A percentile compares a stretch with the other conserved stretches of the same genome.
Evolutionary conservation across 2,113 vertebrate species (phyloP).

Genomic region (Gobio gobio): DNA sequence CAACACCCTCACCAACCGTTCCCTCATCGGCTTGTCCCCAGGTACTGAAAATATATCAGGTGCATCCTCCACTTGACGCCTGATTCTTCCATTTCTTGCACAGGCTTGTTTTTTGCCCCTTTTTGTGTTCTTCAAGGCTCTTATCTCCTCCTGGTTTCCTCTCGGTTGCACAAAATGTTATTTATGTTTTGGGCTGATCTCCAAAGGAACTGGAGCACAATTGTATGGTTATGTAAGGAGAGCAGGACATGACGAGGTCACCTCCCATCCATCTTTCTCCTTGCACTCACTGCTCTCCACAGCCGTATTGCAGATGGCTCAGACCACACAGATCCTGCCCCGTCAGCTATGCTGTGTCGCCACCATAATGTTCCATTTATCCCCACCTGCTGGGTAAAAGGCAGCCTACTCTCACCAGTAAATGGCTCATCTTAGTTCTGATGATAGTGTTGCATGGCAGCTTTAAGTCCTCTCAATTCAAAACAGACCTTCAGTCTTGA

Average conservation of each 20-base stretch:
- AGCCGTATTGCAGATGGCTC: not conserved
- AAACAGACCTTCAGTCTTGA: not conserved
- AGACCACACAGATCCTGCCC: conserved; percentile 45
- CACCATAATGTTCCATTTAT: conserved; percentile 38
- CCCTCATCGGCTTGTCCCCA: conserved; percentile 89
- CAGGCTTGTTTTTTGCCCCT: conserved; percentile 47
- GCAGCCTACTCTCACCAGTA: conserved; percentile 17
- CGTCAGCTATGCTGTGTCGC: conserved; percentile 32
- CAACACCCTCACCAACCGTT: conserved; percentile 85
- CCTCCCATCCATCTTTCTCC: conserved; percentile 61
- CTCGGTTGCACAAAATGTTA: conserved; percentile 39
- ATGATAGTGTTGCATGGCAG: not conserved
- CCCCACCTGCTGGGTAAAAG: conserved; percentile 50
- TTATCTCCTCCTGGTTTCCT: conserved; percentile 59
- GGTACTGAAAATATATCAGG: conserved; percentile 73
- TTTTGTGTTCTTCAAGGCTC: conserved; percentile 55
- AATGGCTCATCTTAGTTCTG: conserved; percentile 20
- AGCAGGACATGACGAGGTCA: conserved; percentile 68
- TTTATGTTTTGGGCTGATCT: conserved; percentile 60
- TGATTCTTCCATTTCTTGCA: conserved; percentile 56
- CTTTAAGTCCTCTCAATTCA: not conserved
- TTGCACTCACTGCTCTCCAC: conserved; percentile 48
- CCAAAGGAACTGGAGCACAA: conserved; percentile 72
- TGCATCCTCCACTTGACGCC: not conserved
- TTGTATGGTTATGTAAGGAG: conserved; percentile 72